phyloP scores from a whole-genome alignment of 2,797 vertebrate species.

The Naso thynnoides region DNA sequence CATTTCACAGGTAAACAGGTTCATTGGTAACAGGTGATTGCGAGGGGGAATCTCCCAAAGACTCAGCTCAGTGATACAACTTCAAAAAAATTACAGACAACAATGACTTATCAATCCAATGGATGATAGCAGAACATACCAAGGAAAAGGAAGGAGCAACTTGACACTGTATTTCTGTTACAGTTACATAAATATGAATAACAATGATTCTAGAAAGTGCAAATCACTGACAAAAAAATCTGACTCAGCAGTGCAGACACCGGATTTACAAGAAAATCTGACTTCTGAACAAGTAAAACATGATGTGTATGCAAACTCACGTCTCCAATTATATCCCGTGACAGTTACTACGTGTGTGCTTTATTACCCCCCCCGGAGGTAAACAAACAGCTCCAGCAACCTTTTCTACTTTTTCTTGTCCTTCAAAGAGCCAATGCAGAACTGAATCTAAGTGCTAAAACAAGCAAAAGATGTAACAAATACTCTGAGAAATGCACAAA shows the following conservation, averaged over 20 bases:
- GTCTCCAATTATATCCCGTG: background rate
- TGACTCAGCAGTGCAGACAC: background rate
- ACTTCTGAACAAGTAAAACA: background rate
- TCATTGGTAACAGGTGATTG: too few species aligned
- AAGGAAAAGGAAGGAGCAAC: too few species aligned
- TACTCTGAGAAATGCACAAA: background rate
- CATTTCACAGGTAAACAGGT: too few species aligned
- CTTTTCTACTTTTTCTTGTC: conserved; percentile 27
- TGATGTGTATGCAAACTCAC: background rate
- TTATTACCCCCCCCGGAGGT: background rate
- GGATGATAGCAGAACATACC: background rate
- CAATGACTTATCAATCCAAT: background rate
- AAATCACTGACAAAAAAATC: too few species aligned
- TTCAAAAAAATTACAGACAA: too few species aligned
- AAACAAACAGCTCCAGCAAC: conserved; percentile 31
- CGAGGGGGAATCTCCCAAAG: too few species aligned
- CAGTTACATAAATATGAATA: too few species aligned
- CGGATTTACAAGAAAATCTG: background rate
- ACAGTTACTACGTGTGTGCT: background rate
- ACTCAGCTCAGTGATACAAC: too few species aligned
- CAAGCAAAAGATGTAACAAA: background rate
- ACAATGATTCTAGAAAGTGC: too few species aligned
- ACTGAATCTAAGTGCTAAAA: conserved; percentile 27
- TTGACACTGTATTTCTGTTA: too few species aligned
- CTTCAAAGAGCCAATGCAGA: conserved; percentile 4